Conservation (phyloP, 2,797 vertebrate species). For the Pygocentrus nattereri region DNA sequence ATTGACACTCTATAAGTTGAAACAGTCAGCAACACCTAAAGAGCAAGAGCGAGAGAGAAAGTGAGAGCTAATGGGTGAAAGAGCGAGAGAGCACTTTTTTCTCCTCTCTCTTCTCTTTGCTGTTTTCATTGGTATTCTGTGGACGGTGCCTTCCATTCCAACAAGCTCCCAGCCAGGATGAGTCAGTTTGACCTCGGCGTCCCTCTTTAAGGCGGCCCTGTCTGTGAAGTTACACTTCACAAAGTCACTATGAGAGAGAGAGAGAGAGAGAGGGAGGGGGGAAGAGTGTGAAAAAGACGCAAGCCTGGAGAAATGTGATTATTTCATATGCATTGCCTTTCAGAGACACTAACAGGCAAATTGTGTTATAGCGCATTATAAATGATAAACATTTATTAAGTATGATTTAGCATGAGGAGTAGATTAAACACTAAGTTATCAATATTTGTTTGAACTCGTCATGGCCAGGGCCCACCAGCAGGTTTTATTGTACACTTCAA, state of each 20-base stretch:
- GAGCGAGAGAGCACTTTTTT: conserved; percentile 5
- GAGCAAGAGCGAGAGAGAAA: background rate
- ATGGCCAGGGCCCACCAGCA: too few species aligned
- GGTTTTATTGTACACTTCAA: too few species aligned
- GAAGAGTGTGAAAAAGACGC: background rate
- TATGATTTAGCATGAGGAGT: too few species aligned
- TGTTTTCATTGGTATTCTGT: conserved; percentile 67
- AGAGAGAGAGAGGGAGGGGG: background rate
- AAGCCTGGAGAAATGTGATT: too few species aligned
- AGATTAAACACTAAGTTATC: too few species aligned
- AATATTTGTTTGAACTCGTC: too few species aligned
- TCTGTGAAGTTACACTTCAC: conserved; percentile 52
- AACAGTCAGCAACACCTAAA: conserved; percentile 50
- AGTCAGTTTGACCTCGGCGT: conserved; percentile 68
- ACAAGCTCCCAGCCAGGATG: conserved; percentile 68
- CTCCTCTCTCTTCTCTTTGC: background rate
- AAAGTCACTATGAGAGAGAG: conserved; percentile 14
- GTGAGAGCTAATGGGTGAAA: background rate
- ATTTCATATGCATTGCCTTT: too few species aligned
- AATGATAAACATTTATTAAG: too few species aligned
- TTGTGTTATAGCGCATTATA: too few species aligned
- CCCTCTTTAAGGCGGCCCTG: conserved; percentile 58
- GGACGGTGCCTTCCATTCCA: conserved; percentile 63
- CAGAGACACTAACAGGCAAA: too few species aligned
- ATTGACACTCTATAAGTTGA: background rate